Percentiles rank a stretch among this genome's conserved stretches.
Evolutionary conservation across 2,113 vertebrate genomes (phyloP).

Genomic region (Clarias magur): DNA sequence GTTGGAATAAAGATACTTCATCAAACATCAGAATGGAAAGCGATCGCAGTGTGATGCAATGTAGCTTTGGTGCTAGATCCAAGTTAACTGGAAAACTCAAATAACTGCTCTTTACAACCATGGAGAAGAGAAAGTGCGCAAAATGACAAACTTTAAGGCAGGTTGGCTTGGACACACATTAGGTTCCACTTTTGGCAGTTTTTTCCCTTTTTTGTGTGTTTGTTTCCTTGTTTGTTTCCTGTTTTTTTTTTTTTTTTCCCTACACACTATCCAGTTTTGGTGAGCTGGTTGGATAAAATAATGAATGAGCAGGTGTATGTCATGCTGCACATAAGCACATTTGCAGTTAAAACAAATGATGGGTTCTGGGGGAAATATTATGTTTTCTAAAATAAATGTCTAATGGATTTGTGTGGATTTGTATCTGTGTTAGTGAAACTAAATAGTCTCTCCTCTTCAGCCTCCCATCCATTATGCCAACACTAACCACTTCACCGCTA

Average conservation of each 20-base stretch:
- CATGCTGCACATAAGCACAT: background rate
- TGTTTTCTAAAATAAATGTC: conserved; percentile 21
- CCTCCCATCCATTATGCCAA: conserved; percentile 54
- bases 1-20: background rate
- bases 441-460: conserved; percentile 35
- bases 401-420: conserved; percentile 22
- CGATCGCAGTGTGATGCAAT: background rate
- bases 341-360: background rate
- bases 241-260: no score
- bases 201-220: no score
- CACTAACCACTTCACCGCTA: conserved; percentile 40
- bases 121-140: background rate
- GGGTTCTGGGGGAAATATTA: background rate
- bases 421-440: conserved; percentile 34
- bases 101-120: background rate
- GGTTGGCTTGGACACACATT: background rate
- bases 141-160: background rate
- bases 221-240: no score
- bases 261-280: background rate
- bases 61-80: no score
- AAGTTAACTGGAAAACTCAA: background rate
- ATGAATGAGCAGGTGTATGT: background rate
- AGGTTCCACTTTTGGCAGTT: background rate
- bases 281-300: background rate
- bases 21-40: background rate